phyloP scores from a whole-genome alignment of 2,888 invertebrate genomes.

The Lapara coniferarum region DNA sequence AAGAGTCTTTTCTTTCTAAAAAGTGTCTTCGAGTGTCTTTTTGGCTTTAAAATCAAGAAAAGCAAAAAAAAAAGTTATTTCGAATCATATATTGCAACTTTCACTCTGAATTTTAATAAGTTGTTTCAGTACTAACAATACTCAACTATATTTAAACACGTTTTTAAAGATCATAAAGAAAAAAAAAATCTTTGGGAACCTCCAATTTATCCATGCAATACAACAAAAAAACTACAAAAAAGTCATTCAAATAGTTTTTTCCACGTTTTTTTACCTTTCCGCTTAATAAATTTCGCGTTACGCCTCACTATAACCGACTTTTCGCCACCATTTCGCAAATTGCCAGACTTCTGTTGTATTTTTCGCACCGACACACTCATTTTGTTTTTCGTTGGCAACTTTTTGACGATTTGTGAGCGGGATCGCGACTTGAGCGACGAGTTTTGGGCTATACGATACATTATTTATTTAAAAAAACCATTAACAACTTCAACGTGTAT shows the following conservation, averaged over 20 bases:
- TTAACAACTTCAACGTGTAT: neutral
- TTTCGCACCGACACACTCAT: constrained; percentile 45
- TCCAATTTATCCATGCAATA: neutral
- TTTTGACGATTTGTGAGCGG: constrained; percentile 38
- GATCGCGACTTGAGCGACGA: constrained; percentile 33
- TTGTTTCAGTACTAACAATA: too few relatives aligned
- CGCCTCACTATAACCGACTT: constrained; percentile 65
- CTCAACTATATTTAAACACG: too few relatives aligned
- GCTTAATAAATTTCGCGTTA: constrained; percentile 64
- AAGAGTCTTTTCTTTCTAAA: too few relatives aligned
- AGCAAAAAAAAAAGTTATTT: too few relatives aligned
- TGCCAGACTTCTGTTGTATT: constrained; percentile 51
- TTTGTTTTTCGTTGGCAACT: constrained; percentile 46
- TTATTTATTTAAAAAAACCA: neutral
- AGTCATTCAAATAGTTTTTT: constrained; percentile 29
- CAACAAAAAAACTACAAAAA: neutral
- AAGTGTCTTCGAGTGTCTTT: too few relatives aligned
- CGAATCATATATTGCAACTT: too few relatives aligned
- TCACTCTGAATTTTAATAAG: too few relatives aligned
- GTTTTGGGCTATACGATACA: constrained; percentile 9
- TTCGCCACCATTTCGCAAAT: constrained; percentile 56
- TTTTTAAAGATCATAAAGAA: neutral
- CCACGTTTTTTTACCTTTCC: constrained; percentile 64
- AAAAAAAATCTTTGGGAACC: neutral
- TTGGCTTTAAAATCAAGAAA: too few relatives aligned